A percentile compares a stretch with the other conserved stretches of the same genome.
Conservation (phyloP, 2,797 vertebrate genomes). For the Xenentodon cancila region DNA sequence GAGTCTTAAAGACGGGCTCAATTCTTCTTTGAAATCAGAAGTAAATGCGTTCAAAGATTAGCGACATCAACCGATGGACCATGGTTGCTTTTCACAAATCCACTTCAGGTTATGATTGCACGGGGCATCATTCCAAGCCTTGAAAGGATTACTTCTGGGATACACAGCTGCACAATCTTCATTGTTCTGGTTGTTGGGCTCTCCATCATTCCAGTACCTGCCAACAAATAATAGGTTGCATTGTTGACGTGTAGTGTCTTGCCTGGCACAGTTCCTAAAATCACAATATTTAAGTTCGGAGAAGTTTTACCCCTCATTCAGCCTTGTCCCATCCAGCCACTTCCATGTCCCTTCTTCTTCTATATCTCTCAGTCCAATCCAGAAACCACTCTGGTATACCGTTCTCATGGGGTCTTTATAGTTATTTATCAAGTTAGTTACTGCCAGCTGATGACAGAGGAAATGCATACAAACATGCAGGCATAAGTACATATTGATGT, state of each 20-base stretch:
- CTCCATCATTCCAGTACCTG: slow-evolving; percentile 73
- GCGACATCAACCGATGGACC: not conserved
- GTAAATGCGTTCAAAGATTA: not conserved
- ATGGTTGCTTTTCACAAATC: slow-evolving; percentile 75
- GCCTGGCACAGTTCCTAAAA: not conserved
- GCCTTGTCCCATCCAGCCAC: slow-evolving; percentile 68
- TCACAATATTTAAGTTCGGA: not conserved
- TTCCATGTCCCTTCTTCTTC: slow-evolving; percentile 73
- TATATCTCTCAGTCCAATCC: slow-evolving; percentile 74
- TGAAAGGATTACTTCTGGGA: slow-evolving; percentile 57
- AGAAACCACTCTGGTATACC: slow-evolving; percentile 18
- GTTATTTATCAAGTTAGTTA: slow-evolving; percentile 41
- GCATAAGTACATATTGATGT: not conserved
- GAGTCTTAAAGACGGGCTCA: not conserved
- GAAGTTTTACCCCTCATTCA: slow-evolving; percentile 65
- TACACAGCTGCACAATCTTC: slow-evolving; percentile 77
- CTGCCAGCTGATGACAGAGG: slow-evolving; percentile 38
- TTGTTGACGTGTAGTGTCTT: not conserved
- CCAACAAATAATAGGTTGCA: slow-evolving; percentile 16
- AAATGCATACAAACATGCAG: slow-evolving; percentile 19
- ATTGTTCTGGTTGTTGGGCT: slow-evolving; percentile 49
- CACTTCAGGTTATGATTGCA: slow-evolving; percentile 68
- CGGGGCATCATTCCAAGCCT: slow-evolving; percentile 77
- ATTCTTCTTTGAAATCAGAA: slow-evolving; percentile 8
- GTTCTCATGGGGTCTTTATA: not conserved